These are phyloP conservation scores for Axinella damicornis DNA, from an alignment of 37 sponge, comb jelly and placozoan genomes.

Conservation along the genomic window DNA sequence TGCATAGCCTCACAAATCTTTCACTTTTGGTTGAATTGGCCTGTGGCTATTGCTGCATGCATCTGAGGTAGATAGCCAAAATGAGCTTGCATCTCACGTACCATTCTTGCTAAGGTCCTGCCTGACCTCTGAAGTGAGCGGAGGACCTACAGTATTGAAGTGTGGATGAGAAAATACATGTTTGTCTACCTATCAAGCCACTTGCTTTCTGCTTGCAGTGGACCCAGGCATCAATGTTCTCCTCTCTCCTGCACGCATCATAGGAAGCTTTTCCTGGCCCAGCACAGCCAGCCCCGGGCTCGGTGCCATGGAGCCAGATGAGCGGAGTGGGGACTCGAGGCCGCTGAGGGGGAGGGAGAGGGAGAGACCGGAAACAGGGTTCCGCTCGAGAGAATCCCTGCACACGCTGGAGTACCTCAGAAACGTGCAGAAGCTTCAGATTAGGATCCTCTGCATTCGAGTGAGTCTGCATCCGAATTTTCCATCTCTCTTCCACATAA, in stretches of 20 bases:
- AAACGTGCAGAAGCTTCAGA: conserved; percentile 42
- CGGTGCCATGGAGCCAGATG: conserved; percentile 38
- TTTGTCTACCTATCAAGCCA: no score
- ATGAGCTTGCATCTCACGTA: no score
- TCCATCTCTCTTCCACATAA: no score
- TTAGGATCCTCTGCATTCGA: conserved; percentile 64
- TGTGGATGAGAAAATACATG: no score
- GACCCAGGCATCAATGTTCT: not conserved
- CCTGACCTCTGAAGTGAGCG: no score
- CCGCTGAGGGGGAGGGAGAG: not conserved
- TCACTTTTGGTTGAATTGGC: no score
- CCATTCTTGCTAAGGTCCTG: no score
- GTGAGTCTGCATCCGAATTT: no score
- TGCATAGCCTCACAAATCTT: no score
- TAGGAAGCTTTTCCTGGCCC: not conserved
- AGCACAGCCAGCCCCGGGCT: conserved; percentile 8
- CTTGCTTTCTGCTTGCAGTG: not conserved
- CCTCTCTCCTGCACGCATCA: not conserved
- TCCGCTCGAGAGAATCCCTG: conserved; percentile 37
- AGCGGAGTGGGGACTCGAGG: not conserved
- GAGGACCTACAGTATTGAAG: no score
- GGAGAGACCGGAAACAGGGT: conserved; percentile 45
- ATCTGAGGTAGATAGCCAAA: no score
- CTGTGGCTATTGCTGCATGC: no score
- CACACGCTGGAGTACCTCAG: conserved; percentile 56